Conservation (phyloP, 2,797 vertebrate genomes). For the Percopsis omiscomaycus region DNA sequence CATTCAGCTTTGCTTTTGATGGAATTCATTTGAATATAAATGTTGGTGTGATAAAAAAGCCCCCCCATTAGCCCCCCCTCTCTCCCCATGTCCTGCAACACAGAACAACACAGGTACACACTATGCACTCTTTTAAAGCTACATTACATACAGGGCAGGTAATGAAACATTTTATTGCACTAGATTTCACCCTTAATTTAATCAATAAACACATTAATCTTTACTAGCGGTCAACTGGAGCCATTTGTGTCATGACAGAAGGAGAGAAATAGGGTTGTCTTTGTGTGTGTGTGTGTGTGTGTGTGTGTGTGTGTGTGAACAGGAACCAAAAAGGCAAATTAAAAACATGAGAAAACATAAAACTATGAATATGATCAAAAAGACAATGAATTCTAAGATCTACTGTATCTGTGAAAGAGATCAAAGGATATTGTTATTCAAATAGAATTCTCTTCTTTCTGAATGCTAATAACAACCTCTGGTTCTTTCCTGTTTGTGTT, state of each 20-base stretch:
- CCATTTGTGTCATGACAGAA: conserved; percentile 26
- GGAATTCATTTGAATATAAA: conserved; percentile 76
- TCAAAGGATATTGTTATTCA: background rate
- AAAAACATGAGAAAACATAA: background rate
- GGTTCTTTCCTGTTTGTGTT: too few relatives aligned
- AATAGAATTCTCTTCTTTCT: too few relatives aligned
- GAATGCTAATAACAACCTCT: too few relatives aligned
- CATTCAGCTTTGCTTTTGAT: conserved; percentile 70
- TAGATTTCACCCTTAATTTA: conserved; percentile 39
- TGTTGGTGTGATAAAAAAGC: conserved; percentile 58
- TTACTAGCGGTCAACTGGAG: conserved; percentile 7
- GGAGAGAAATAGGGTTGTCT: background rate
- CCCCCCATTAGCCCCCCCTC: conserved; percentile 30
- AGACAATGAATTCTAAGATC: background rate
- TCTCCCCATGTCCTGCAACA: conserved; percentile 10
- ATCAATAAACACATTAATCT: conserved; percentile 56
- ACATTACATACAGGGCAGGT: conserved; percentile 42
- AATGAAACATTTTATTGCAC: conserved; percentile 48
- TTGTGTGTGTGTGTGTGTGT: too few relatives aligned
- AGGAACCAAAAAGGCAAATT: background rate
- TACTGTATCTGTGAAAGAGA: background rate
- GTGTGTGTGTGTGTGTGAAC: background rate
- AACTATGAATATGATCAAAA: background rate
- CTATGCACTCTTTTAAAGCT: conserved; percentile 9
- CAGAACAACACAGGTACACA: too few relatives aligned